These are phyloP conservation scores for Vicugna pacos DNA, from an alignment of 2,113 vertebrate genomes.

Conservation along the genomic window DNA sequence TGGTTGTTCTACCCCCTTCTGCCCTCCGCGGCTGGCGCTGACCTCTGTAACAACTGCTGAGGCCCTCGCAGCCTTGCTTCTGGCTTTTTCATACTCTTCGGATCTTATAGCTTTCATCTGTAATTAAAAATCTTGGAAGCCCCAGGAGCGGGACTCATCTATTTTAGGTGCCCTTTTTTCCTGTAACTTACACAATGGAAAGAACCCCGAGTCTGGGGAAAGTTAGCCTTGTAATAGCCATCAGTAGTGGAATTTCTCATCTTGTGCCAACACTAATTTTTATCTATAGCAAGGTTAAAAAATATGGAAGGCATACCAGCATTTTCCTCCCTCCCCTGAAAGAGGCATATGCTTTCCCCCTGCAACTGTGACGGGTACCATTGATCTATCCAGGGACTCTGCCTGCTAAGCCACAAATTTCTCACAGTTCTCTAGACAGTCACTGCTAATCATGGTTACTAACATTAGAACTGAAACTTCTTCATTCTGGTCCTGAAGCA, in stretches of 20 bases:
- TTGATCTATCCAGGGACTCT: background rate
- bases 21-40: background rate
- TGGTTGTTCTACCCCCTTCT: background rate
- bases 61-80: background rate
- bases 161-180: background rate
- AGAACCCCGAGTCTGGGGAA: background rate
- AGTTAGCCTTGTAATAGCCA: background rate
- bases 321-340: background rate
- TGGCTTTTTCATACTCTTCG: background rate
- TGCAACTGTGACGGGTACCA: accelerated
- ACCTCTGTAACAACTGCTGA: background rate
- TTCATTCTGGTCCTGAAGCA: background rate
- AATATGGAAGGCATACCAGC: background rate
- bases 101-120: background rate
- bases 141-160: background rate
- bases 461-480: background rate
- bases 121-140: background rate
- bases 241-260: background rate
- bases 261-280: background rate
- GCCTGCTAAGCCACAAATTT: background rate
- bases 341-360: accelerated
- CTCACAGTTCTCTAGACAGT: background rate
- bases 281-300: background rate
- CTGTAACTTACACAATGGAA: background rate
- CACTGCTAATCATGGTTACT: accelerated